Evolutionary conservation across 1,140 invertebrate species (phyloP).

Genomic region (Aphaenogaster ashmeadi): DNA sequence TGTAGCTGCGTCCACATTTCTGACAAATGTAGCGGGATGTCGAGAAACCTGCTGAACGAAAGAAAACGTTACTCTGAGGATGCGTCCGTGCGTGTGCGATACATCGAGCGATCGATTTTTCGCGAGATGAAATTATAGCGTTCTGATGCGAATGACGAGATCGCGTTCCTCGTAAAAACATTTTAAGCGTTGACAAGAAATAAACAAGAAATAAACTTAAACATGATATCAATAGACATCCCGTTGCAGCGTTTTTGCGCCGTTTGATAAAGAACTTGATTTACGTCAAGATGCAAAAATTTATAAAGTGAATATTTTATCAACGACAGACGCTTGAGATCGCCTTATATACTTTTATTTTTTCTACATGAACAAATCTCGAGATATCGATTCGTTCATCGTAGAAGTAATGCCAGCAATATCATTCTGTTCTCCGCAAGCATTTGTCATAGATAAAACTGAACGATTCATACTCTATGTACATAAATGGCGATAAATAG

Average conservation of each 20-base stretch:
- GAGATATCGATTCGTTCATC: background rate
- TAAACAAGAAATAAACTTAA: background rate
- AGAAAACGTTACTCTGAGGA: conserved; percentile 51
- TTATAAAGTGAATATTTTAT: conserved; percentile 16
- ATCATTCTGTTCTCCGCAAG: background rate
- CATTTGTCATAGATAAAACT: conserved; percentile 17
- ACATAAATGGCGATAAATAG: background rate
- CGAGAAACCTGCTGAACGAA: conserved; percentile 63
- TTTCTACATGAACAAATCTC: background rate
- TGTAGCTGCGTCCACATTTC: conserved; percentile 80
- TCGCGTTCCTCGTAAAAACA: background rate
- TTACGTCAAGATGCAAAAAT: background rate
- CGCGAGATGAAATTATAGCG: background rate
- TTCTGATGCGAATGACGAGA: background rate
- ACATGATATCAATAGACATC: no score
- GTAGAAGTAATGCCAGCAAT: background rate
- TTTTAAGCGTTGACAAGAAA: background rate
- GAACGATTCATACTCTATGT: background rate
- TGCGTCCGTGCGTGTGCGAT: background rate
- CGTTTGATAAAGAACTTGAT: background rate
- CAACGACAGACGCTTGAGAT: background rate
- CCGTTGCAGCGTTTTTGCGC: background rate
- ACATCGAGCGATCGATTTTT: conserved; percentile 20
- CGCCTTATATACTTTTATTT: background rate
- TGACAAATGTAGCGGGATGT: conserved; percentile 74